Conservation (phyloP, 2,113 vertebrate genomes). For the Pseudorhombus dupliciocellatus region DNA sequence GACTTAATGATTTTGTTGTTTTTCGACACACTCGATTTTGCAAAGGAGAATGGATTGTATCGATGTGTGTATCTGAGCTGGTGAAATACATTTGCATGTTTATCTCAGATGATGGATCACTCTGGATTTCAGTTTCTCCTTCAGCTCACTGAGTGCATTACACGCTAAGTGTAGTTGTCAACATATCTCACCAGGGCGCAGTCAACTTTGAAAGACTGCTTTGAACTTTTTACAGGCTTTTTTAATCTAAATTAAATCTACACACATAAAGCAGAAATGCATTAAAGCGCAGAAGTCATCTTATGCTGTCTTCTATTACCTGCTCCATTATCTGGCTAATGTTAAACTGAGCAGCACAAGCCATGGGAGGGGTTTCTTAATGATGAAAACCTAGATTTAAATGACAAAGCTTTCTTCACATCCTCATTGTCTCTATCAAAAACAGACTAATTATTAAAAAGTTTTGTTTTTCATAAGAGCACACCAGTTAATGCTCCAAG, state of each 20-base stretch:
- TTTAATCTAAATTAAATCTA: slow-evolving; percentile 3
- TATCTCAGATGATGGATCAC: slow-evolving; percentile 6
- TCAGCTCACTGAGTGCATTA: not conserved
- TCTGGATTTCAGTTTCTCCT: not conserved
- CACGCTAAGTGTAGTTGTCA: not conserved
- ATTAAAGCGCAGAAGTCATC: not conserved
- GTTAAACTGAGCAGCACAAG: not conserved
- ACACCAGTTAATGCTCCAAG: no score
- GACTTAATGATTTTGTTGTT: not conserved
- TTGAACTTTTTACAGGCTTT: slow-evolving; percentile 1
- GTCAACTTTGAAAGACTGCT: not conserved
- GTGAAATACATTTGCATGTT: slow-evolving; percentile 1
- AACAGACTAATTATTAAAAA: no score
- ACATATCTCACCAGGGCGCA: not conserved
- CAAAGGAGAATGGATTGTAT: not conserved
- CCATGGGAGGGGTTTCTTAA: not conserved
- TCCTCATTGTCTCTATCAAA: no score
- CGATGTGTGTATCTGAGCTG: not conserved
- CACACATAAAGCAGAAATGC: not conserved
- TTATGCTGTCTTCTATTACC: not conserved
- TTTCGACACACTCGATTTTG: slow-evolving; percentile 5
- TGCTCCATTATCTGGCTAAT: not conserved
- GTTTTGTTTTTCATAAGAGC: no score
- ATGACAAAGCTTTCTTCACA: no score
- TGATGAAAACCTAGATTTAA: not conserved